A percentile compares a stretch with the other conserved stretches of the same genome.
Conservation (phyloP, 1,140 invertebrate genomes). For the Carposina sasakii region DNA sequence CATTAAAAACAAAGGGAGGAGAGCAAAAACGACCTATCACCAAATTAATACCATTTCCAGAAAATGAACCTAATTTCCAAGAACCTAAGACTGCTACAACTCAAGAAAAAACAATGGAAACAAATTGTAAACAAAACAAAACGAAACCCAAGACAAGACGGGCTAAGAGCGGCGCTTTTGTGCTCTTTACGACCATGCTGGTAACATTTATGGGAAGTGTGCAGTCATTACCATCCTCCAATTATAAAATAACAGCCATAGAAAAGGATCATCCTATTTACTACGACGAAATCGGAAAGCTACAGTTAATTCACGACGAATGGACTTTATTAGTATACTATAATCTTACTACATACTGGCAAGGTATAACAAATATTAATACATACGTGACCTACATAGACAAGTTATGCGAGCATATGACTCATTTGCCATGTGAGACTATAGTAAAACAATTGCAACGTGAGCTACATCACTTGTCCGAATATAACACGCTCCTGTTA, state of each 20-base stretch:
- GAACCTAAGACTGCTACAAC: no score
- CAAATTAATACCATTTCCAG: neutral
- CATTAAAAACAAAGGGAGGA: neutral
- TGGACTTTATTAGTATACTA: constrained; percentile 1
- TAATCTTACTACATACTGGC: neutral
- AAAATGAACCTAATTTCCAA: no score
- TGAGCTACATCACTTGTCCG: neutral
- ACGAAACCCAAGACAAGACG: no score
- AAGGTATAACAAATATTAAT: neutral
- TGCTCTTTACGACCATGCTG: no score
- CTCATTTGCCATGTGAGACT: neutral
- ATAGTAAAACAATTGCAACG: neutral
- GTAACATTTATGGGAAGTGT: no score
- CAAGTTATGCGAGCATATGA: neutral
- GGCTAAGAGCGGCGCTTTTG: no score
- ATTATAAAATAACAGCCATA: neutral
- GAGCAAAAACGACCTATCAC: neutral
- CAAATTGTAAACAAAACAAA: no score
- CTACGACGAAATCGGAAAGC: neutral
- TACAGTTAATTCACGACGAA: neutral
- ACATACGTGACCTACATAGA: neutral
- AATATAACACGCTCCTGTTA: neutral
- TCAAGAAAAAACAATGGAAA: no score
- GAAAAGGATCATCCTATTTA: neutral
- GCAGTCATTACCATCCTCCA: neutral